Evolutionary conservation across 2,113 vertebrate species (phyloP).

Genomic region (Indri indri): DNA sequence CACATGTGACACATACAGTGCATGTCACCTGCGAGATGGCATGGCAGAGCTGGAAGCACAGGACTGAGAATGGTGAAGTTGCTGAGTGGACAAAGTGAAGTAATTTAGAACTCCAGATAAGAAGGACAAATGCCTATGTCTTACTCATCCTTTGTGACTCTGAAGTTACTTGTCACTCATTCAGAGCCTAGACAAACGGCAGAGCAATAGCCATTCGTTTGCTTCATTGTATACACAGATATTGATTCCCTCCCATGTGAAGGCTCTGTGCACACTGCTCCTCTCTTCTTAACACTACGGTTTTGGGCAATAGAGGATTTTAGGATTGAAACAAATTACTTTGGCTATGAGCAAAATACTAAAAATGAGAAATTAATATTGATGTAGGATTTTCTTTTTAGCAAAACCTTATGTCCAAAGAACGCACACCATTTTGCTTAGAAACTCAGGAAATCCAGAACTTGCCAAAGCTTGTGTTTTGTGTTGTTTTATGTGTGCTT

Average conservation of each 20-base stretch:
- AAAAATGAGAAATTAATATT: not conserved
- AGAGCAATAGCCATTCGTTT: not conserved
- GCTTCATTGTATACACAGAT: not conserved
- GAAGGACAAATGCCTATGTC: too few species aligned
- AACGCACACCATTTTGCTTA: not conserved
- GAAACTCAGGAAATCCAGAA: not conserved
- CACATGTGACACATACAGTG: too few species aligned
- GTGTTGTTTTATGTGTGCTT: not conserved
- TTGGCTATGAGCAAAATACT: constrained; percentile 2
- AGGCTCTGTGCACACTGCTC: not conserved
- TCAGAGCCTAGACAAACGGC: not conserved
- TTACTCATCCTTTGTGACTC: too few species aligned
- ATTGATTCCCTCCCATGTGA: not conserved
- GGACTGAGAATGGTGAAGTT: too few species aligned
- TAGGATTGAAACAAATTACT: constrained; percentile 27
- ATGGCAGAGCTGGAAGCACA: too few species aligned
- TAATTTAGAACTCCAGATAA: too few species aligned
- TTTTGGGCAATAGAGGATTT: not conserved
- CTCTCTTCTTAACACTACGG: not conserved
- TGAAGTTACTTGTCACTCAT: not conserved
- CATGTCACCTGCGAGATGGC: too few species aligned
- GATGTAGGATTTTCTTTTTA: constrained; percentile 8
- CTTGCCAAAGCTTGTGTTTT: not conserved
- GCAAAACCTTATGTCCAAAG: not conserved
- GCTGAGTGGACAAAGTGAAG: too few species aligned